Conservation (phyloP, 2,888 invertebrate genomes). For the Polymixis flavicincta region DNA sequence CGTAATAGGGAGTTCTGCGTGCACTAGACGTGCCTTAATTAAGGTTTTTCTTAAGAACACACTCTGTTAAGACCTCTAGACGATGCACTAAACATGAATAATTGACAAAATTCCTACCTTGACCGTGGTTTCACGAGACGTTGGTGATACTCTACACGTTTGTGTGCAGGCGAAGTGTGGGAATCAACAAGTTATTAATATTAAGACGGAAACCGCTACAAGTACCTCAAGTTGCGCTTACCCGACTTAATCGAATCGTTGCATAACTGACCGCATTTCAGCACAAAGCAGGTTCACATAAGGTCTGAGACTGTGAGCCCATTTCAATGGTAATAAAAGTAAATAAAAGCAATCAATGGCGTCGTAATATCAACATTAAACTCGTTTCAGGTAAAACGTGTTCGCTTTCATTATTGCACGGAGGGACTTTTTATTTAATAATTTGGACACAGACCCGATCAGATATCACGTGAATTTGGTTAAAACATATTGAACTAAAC, state of each 20-base stretch:
- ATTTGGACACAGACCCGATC: background rate
- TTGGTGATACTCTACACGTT: background rate
- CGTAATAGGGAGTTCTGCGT: too few relatives aligned
- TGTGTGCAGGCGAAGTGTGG: background rate
- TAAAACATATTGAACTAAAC: background rate
- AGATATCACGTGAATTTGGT: background rate
- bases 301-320: conserved; percentile 21
- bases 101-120: background rate
- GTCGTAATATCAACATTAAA: conserved; percentile 14
- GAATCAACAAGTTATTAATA: conserved; percentile 13
- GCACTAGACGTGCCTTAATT: too few relatives aligned
- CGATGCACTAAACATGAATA: background rate
- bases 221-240: conserved; percentile 31
- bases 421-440: background rate
- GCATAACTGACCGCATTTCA: conserved; percentile 66
- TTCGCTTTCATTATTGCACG: conserved; percentile 12
- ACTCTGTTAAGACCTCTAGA: background rate
- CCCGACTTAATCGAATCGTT: conserved; percentile 48
- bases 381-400: background rate
- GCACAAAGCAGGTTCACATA: conserved; percentile 48
- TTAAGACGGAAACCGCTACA: conserved; percentile 15
- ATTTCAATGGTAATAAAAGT: conserved; percentile 39
- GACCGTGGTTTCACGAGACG: background rate
- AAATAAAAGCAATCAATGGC: conserved; percentile 44
- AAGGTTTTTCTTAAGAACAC: background rate